Base-by-base conservation (phyloP, 2,888 invertebrate species). In the Nephrotoma appendiculata region DNA sequence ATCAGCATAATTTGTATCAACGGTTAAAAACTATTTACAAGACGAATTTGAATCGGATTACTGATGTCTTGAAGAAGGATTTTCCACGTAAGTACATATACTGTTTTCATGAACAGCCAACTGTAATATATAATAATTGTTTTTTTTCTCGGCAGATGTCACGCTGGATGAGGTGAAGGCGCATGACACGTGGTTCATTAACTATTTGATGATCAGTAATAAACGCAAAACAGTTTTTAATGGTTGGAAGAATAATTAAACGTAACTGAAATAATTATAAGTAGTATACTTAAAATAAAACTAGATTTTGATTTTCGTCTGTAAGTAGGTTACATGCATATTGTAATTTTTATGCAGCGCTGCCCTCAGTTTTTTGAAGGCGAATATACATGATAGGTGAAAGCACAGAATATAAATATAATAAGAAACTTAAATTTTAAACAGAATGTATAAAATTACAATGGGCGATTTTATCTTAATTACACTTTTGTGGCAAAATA, bases 1-100 rank as follows among this genome's bases (percentile, higher is more conserved):
- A 93, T 87, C 92, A 93, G 88, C 94, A 94, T 89, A 92, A 92
- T 86, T 90, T 93, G 87, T 94, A 94, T 89, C 89, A 92, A 84
- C 92, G 92, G 89, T 88, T 89, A 12, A 89, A 90, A 87, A 88
- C 88, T 9, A 91, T 90, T 89, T 89, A 89, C 86, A 87, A 86
- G 42, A 57, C 52, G 5, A 87, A 87, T 84, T 15, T 87, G 6
- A 86, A 86, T 43, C 83, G 84, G 15, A 87, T 87, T 43, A 83
- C 52, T 84, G 44, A 42, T n/a, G 48, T 44, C 31, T 42, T 87
- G 1, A 42, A 86, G 15, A 83, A 83, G 84, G 42, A 85, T 48
- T 41, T 43, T 12, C 57, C 52, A 41, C 71, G 87, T 87, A 57
- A 31, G 83, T n/a, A 41, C 71, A n/a, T n/a, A n/a, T n/a, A n/a